Evolutionary conservation across 2,888 invertebrate genomes (phyloP).

Genomic region (Tubulanus polymorphus): DNA sequence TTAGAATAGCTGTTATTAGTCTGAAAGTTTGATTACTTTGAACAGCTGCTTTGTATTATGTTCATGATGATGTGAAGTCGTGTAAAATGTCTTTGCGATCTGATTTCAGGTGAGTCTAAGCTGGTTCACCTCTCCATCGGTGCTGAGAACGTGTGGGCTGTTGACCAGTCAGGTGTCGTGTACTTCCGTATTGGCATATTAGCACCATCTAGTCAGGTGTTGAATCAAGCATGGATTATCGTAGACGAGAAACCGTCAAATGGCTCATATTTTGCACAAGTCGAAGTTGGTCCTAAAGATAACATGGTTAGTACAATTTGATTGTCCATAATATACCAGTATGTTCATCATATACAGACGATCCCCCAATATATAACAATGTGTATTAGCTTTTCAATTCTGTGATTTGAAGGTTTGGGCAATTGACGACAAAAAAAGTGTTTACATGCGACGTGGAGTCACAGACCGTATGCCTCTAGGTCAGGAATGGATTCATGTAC

Average conservation of each 20-base stretch:
- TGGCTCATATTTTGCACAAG: slow-evolving; percentile 37
- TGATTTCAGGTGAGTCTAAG: slow-evolving; percentile 40
- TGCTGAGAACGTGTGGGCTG: slow-evolving; percentile 56
- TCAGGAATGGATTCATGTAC: slow-evolving; percentile 57
- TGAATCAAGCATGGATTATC: slow-evolving; percentile 57
- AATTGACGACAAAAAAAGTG: slow-evolving; percentile 54
- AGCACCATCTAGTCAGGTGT: slow-evolving; percentile 49
- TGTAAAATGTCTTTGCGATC: too few relatives aligned
- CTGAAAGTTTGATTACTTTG: too few relatives aligned
- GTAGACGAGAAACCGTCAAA: slow-evolving; percentile 35
- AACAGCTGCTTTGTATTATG: too few relatives aligned
- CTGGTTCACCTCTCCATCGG: slow-evolving; percentile 55
- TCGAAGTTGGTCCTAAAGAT: slow-evolving; percentile 36
- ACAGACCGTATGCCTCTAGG: slow-evolving; percentile 57
- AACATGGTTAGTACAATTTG: slow-evolving; percentile 35
- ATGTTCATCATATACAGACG: background rate
- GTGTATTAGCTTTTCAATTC: background rate
- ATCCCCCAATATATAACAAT: background rate
- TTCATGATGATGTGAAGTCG: too few relatives aligned
- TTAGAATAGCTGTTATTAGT: background rate
- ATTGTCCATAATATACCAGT: too few relatives aligned
- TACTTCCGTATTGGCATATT: slow-evolving; percentile 56
- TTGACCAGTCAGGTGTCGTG: slow-evolving; percentile 55
- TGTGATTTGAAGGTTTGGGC: slow-evolving; percentile 56
- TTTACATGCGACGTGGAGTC: slow-evolving; percentile 57